These are phyloP conservation scores for Cephalotes varians DNA, from an alignment of 2,888 invertebrate species.

Conservation along the genomic window DNA sequence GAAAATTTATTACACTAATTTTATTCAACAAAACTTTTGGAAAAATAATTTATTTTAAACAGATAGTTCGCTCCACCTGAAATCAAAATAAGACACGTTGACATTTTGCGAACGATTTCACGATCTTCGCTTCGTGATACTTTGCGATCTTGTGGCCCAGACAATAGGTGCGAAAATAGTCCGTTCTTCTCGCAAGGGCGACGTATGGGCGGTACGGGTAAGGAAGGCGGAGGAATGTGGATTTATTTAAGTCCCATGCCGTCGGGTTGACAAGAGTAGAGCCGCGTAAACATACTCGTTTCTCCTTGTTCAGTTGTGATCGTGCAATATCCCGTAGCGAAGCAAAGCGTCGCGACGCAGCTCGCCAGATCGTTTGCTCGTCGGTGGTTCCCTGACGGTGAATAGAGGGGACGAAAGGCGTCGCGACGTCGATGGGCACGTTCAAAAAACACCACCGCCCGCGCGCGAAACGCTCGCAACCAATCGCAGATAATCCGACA, in stretches of 20 bases:
- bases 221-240: conserved; percentile 75
- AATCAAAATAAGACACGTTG: background rate
- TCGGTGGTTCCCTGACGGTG: conserved; percentile 73
- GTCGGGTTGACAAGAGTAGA: conserved; percentile 85
- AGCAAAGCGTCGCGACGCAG: conserved; percentile 45
- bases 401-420: conserved; percentile 64
- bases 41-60: background rate
- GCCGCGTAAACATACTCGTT: conserved; percentile 85
- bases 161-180: conserved; percentile 69
- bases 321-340: conserved; percentile 75
- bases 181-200: conserved; percentile 42
- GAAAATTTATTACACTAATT: background rate
- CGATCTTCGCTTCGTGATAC: conserved; percentile 30
- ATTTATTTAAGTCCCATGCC: conserved; percentile 85
- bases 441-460: conserved; percentile 69
- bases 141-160: conserved; percentile 62
- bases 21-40: background rate
- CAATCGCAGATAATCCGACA: conserved; percentile 80
- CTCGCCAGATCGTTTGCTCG: conserved; percentile 77
- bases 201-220: background rate
- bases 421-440: conserved; percentile 58
- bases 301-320: conserved; percentile 83
- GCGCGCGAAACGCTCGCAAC: conserved; percentile 74
- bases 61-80: background rate
- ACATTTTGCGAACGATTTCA: background rate